Base-by-base conservation (phyloP, 2,888 invertebrate species). In the Lapara coniferarum region DNA sequence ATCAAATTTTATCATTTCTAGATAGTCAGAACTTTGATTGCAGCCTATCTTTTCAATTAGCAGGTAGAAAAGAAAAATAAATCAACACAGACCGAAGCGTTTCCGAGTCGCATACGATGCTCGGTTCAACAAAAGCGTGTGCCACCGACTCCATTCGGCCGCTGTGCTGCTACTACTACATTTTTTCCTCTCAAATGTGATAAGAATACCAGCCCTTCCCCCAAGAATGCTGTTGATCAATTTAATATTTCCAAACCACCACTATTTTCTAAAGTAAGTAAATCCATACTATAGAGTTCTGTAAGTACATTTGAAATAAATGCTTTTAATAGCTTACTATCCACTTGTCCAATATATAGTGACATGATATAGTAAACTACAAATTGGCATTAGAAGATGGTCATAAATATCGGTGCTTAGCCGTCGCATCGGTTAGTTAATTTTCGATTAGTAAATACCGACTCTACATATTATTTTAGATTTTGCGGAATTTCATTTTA, bases 41-140 rank as follows among this genome's bases (percentile, higher is more conserved):
- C 8, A 37, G 2, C 37, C 5, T 3, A 37, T 8, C 8, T 37
- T 6, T 37, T 37, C 37, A 37, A 37, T 7, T 12, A 44, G 10
- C 53, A 68, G 53, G 30, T 63, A 8, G n/a, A 44, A 68, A 66
- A 67, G 71, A 74, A 74, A 66, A 72, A 75, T 52, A 78, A 77
- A 58, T 70, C 66, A 4, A 76, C 76, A 14, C 81, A 81, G 66
- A 80, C 76, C 52, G 70, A 73, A 46, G 44, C 25, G 49, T 69
- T 25, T 52, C 53, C 59, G 4, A 19, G 6, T 37, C 37, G 5
- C 16, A n/a, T 51, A 10, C 37, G 44, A 59, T 14, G 52, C 19
- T n/a, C 14, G 2, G 37, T 14, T 37, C 13, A 30, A 14, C 52
- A 25, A 19, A 57, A 12, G 30, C 19, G 52, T 13, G n/a, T 30